Percentiles rank a stretch among this genome's conserved stretches.
Evolutionary conservation across 2,888 invertebrate genomes (phyloP).

Genomic region (Diachrysia chrysitis): DNA sequence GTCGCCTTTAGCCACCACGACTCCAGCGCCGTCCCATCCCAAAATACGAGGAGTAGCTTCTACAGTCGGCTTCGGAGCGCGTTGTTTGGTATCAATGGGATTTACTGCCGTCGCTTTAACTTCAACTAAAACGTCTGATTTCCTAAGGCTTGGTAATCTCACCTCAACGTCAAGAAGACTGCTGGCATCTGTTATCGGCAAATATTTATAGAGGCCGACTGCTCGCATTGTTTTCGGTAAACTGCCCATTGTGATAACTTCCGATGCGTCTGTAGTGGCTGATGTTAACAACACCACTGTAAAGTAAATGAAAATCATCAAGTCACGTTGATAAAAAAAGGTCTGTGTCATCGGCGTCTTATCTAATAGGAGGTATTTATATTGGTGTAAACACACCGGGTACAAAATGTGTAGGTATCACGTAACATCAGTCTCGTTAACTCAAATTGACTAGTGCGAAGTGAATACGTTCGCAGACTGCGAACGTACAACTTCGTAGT

Average conservation of each 20-base stretch:
- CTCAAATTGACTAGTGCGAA: background rate
- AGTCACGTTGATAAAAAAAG: conserved; percentile 1
- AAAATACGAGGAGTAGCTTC: conserved; percentile 75
- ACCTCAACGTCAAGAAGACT: conserved; percentile 80
- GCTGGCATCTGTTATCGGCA: conserved; percentile 76
- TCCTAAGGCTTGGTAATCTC: conserved; percentile 69
- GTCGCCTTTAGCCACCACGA: conserved; percentile 76
- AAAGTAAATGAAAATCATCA: conserved; percentile 18
- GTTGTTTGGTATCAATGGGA: conserved; percentile 80
- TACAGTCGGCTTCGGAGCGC: conserved; percentile 77
- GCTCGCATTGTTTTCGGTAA: conserved; percentile 82
- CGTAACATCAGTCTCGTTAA: background rate
- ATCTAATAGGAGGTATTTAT: background rate
- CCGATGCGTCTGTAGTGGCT: conserved; percentile 23
- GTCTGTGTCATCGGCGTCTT: background rate
- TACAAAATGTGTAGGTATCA: no score
- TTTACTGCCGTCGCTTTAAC: conserved; percentile 82
- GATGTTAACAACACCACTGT: conserved; percentile 31
- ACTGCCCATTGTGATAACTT: conserved; percentile 50
- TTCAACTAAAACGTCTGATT: conserved; percentile 78
- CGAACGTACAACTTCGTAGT: background rate
- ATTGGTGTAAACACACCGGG: background rate
- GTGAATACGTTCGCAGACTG: background rate
- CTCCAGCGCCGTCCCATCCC: conserved; percentile 83
- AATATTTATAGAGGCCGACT: conserved; percentile 82